phyloP scores from a whole-genome alignment of 2,113 vertebrate species.

The Amazona vittata region DNA sequence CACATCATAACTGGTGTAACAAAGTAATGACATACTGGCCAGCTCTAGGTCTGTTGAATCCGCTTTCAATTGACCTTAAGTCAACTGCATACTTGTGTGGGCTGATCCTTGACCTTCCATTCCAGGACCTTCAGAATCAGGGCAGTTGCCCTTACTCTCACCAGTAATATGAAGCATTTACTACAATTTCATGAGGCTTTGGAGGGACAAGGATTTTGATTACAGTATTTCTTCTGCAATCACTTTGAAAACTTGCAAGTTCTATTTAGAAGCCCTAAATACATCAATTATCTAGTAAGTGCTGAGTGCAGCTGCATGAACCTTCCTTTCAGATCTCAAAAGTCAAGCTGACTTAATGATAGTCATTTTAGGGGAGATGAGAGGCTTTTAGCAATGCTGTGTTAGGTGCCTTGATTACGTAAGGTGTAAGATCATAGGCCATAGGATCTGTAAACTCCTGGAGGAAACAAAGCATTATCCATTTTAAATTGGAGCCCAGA shows the following conservation, averaged over 20 bases:
- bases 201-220: slow-evolving; percentile 13
- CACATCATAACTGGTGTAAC: not conserved
- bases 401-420: not conserved
- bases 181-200: not conserved
- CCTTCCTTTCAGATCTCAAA: slow-evolving; percentile 13
- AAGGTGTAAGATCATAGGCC: not conserved
- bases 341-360: slow-evolving; percentile 17
- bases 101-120: not conserved
- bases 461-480: not conserved
- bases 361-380: not conserved
- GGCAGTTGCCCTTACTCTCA: not conserved
- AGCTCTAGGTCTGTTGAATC: not conserved
- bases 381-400: not conserved
- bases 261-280: slow-evolving; percentile 49
- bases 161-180: not conserved
- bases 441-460: not conserved
- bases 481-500: not conserved
- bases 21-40: not conserved
- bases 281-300: slow-evolving; percentile 26
- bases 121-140: not conserved
- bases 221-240: slow-evolving; percentile 33
- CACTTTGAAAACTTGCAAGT: slow-evolving; percentile 25
- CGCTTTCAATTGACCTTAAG: not conserved
- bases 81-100: not conserved
- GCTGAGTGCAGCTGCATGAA: slow-evolving; percentile 34